Evolutionary conservation across 1,140 invertebrate species (phyloP), one percentile per base, ranked within the genome.

Genomic region (Stenopsyche tienmushanensis): DNA sequence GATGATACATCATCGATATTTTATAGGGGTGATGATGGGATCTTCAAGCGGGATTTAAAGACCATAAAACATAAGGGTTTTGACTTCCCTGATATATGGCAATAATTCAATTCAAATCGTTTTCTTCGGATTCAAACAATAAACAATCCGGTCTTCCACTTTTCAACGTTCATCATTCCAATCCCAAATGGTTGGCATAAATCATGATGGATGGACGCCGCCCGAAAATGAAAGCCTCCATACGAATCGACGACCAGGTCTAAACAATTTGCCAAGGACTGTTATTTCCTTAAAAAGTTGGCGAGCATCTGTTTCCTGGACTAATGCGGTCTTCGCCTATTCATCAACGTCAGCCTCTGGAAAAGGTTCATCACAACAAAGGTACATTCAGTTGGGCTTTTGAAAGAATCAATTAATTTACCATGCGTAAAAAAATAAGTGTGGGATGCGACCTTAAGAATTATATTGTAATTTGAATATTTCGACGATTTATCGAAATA

Each of bases 301-400:
- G 50, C 66, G 24, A 65, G 64, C 66, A 68, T 68, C 66, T 68
- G 66, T 68, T 68, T 65, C 59, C 66, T 57, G 58, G 41, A 20
- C 15, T 41, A 55, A 52, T 59, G 57, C 20, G 17, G 44, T 20
- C 62, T 55, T 25, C 49, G 57, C 66, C 66, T 57, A 68, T 68
- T 55, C 62, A 68, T 68, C 66, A 68, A 68, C 64, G 62, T 64
- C 60, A 3, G 41, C 29, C 55, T 21, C n/a, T 18, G 23, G 39
- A 55, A 64, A 54, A 44, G 41, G 50, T 24, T 26, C 29, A 29
- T 47, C n/a, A n/a, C n/a, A n/a, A n/a, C n/a, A n/a, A n/a, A n/a
- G n/a, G n/a, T n/a, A n/a, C n/a, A n/a, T n/a, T n/a, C n/a, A n/a
- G n/a, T n/a, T n/a, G n/a, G n/a, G n/a, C n/a, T n/a, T n/a, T n/a